Percentiles rank a stretch among this genome's conserved stretches.
These are phyloP conservation scores for Hybognathus amarus DNA, from an alignment of 2,797 vertebrate species.

Conservation along the genomic window DNA sequence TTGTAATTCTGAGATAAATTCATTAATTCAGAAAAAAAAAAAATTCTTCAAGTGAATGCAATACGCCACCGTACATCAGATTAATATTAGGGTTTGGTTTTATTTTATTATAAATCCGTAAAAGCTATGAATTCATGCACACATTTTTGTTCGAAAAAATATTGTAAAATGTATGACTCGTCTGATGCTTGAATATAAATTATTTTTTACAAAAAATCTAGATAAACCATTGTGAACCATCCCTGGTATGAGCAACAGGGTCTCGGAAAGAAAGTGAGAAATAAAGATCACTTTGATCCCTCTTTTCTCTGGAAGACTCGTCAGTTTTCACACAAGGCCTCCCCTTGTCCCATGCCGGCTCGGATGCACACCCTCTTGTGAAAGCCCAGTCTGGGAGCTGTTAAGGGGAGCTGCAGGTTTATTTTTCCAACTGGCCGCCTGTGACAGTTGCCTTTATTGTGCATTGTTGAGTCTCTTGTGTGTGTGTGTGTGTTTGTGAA, in stretches of 20 bases:
- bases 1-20: too few species aligned
- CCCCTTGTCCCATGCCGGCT: slow-evolving; percentile 86
- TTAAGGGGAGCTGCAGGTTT: slow-evolving; percentile 82
- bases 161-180: too few species aligned
- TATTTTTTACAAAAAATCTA: too few species aligned
- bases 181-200: too few species aligned
- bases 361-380: slow-evolving; percentile 65
- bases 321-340: slow-evolving; percentile 82
- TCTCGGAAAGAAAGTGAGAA: background rate
- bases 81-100: too few species aligned
- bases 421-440: slow-evolving; percentile 85
- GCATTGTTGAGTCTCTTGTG: slow-evolving; percentile 86
- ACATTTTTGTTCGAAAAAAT: too few species aligned
- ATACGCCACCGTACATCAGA: too few species aligned
- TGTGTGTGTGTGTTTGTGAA: slow-evolving; percentile 66
- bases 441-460: slow-evolving; percentile 91
- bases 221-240: background rate
- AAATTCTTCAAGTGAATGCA: too few species aligned
- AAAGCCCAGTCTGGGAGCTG: slow-evolving; percentile 76
- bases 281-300: slow-evolving; percentile 69
- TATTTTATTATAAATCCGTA: too few species aligned
- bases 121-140: too few species aligned
- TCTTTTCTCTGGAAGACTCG: slow-evolving; percentile 76
- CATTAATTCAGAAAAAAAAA: too few species aligned
- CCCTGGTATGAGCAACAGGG: slow-evolving; percentile 1